Percentiles rank a stretch among this genome's conserved stretches.
Conservation (phyloP, 2,797 vertebrate species). For the Numenius phaeopus region DNA sequence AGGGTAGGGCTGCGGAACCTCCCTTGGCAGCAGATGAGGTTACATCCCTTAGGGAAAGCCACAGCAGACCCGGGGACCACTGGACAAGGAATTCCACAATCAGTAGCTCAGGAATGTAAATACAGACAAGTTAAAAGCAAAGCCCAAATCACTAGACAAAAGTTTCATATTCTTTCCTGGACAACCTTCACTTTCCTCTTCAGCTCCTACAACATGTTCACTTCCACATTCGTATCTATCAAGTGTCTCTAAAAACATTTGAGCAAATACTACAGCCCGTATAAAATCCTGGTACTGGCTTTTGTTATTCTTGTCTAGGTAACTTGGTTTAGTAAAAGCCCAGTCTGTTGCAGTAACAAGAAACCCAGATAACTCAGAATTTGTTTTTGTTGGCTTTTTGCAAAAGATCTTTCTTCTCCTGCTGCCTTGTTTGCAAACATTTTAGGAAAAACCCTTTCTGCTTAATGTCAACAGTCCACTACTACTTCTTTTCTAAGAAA, state of each 20-base stretch:
- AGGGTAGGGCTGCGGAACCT: neutral
- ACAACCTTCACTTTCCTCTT: conserved; percentile 24
- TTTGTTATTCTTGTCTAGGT: neutral
- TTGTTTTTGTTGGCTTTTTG: neutral
- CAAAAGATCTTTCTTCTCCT: neutral
- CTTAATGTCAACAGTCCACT: neutral
- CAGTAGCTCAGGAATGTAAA: conserved; percentile 65
- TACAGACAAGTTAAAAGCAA: conserved; percentile 44
- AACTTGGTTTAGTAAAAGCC: neutral
- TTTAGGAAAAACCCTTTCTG: neutral
- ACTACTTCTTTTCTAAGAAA: neutral
- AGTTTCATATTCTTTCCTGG: neutral
- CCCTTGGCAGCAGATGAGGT: conserved; percentile 43
- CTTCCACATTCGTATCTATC: neutral
- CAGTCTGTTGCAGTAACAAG: neutral
- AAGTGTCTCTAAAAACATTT: neutral
- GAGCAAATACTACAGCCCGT: neutral
- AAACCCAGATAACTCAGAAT: neutral
- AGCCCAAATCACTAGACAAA: conserved; percentile 5
- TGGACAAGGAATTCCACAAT: conserved; percentile 53
- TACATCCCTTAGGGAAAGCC: conserved; percentile 63
- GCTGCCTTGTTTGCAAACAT: neutral
- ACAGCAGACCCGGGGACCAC: conserved; percentile 9
- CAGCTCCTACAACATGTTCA: neutral
- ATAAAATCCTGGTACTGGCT: neutral